Percentiles rank a stretch among this genome's conserved stretches.
phyloP scores from a whole-genome alignment of 2,113 vertebrate species.

The Catagonus wagneri region DNA sequence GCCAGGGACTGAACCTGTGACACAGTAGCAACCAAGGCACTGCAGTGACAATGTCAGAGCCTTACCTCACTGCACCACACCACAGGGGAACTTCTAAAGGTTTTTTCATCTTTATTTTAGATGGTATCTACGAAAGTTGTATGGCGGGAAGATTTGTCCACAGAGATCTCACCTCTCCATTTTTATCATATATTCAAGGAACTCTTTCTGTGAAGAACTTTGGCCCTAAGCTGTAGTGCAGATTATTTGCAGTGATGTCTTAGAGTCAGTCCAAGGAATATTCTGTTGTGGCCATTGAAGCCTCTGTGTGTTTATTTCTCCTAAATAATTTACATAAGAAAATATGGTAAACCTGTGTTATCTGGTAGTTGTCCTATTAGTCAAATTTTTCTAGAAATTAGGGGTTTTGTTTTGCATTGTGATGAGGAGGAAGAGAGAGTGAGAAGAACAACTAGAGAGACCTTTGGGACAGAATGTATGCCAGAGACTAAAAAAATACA shows the following conservation, averaged over 20 bases:
- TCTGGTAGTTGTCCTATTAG: background rate
- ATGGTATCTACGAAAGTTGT: background rate
- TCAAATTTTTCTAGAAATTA: background rate
- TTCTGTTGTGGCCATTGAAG: background rate
- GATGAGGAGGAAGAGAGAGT: background rate
- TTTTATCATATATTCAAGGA: background rate
- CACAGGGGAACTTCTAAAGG: too few relatives aligned
- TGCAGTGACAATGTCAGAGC: too few relatives aligned
- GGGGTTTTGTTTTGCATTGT: background rate
- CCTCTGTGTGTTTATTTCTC: background rate
- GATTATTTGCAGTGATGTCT: background rate
- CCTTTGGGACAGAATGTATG: background rate
- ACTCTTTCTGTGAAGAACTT: background rate
- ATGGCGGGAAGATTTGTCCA: background rate
- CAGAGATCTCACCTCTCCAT: background rate
- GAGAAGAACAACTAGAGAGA: background rate
- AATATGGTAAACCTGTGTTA: background rate
- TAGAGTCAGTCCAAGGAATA: background rate
- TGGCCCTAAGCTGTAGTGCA: background rate
- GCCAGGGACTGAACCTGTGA: too few relatives aligned
- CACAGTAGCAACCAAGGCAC: too few relatives aligned
- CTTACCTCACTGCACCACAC: too few relatives aligned
- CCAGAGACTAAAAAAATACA: background rate
- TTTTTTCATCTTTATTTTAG: slow-evolving; percentile 16
- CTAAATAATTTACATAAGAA: background rate